These are phyloP conservation scores for Metacarcinus magister DNA, from an alignment of 2,888 invertebrate genomes.

Conservation along the genomic window DNA sequence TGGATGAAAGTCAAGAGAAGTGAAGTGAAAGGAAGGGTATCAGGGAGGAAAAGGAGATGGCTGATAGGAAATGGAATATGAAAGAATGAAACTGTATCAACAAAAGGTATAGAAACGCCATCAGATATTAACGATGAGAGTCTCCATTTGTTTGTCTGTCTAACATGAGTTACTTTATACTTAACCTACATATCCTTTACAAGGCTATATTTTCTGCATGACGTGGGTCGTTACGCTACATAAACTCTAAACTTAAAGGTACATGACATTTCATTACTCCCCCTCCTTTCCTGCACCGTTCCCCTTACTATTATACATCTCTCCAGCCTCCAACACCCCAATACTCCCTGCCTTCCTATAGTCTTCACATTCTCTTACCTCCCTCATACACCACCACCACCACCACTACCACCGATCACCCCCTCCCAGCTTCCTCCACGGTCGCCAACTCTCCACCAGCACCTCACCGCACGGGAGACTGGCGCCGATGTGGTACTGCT, in stretches of 20 bases:
- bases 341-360: neutral
- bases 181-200: neutral
- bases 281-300: neutral
- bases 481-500: neutral
- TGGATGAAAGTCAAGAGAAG: neutral
- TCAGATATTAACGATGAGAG: neutral
- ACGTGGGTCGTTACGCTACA: constrained; percentile 10
- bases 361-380: neutral
- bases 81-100: neutral
- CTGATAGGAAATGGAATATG: neutral
- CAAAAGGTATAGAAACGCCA: neutral
- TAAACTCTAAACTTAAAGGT: neutral
- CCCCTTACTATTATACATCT: neutral
- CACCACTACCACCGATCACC: neutral
- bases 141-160: neutral
- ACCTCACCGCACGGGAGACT: neutral
- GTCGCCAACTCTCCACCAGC: neutral
- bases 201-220: neutral
- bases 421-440: neutral
- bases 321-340: neutral
- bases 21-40: neutral
- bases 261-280: neutral
- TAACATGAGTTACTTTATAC: neutral
- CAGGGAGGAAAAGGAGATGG: neutral
- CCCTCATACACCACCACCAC: neutral